Evolutionary conservation across 2,797 vertebrate genomes (phyloP).

Genomic region (Schizopygopsis pylzovi): DNA sequence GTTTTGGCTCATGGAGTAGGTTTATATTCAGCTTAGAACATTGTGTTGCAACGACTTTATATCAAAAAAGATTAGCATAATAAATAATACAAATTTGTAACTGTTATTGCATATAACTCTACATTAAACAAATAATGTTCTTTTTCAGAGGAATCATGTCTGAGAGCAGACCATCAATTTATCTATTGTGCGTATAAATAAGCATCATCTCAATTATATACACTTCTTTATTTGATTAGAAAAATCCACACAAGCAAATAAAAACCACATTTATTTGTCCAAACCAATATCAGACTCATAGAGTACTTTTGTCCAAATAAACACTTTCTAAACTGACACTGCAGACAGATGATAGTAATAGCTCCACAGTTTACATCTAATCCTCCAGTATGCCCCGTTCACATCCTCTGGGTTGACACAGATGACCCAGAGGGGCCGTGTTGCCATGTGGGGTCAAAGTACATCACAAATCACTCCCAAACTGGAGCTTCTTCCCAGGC

Average conservation of each 20-base stretch:
- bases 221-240: conserved; percentile 16
- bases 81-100: neutral
- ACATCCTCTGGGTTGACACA: conserved; percentile 77
- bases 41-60: conserved; percentile 10
- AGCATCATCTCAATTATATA: neutral
- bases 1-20: conserved; percentile 23
- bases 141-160: neutral
- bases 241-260: conserved; percentile 26
- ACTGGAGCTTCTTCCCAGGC: conserved; percentile 65
- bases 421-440: conserved; percentile 68
- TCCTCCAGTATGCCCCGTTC: conserved; percentile 52
- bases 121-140: neutral
- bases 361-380: conserved; percentile 21
- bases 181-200: neutral
- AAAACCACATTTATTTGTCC: conserved; percentile 26
- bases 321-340: neutral
- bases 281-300: conserved; percentile 2
- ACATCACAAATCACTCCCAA: conserved; percentile 77
- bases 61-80: neutral
- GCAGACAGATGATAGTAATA: neutral
- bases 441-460: conserved; percentile 74
- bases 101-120: neutral
- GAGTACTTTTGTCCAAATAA: conserved; percentile 21
- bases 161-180: neutral
- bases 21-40: conserved; percentile 12